A percentile compares a stretch with the other conserved stretches of the same genome.
These are phyloP conservation scores for Entosphenus tridentatus DNA, from an alignment of 2,113 vertebrate species.

Conservation along the genomic window DNA sequence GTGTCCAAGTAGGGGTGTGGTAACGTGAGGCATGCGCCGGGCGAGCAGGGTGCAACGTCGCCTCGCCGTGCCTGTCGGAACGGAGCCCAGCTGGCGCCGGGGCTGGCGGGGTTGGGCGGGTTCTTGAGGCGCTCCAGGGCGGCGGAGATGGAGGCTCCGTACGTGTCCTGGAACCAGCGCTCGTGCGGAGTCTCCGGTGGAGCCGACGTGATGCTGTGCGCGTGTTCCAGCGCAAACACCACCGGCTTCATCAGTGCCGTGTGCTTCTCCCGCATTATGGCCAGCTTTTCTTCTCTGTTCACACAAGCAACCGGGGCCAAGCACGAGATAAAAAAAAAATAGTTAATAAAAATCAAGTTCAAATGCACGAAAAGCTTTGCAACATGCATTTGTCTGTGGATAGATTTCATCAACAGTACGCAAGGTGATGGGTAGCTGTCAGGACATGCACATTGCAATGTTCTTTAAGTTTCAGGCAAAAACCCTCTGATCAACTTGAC, in stretches of 20 bases:
- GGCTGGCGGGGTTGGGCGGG: slow-evolving; percentile 72
- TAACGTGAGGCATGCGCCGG: background rate
- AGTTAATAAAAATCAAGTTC: no score
- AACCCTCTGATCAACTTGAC: no score
- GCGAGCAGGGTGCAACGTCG: no score
- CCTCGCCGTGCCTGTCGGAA: slow-evolving; percentile 59
- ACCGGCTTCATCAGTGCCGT: slow-evolving; percentile 89
- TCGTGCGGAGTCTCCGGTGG: slow-evolving; percentile 80
- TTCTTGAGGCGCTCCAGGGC: slow-evolving; percentile 65
- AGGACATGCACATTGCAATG: no score
- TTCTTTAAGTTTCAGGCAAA: no score
- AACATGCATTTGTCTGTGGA: no score
- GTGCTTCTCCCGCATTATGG: slow-evolving; percentile 95
- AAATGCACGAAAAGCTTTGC: no score
- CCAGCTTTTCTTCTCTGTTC: slow-evolving; percentile 73
- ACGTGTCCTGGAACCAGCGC: slow-evolving; percentile 89
- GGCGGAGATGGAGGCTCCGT: slow-evolving; percentile 53
- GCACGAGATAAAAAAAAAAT: no score
- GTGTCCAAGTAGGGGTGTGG: background rate
- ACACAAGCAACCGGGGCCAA: background rate
- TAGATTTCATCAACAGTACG: no score
- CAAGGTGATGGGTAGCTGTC: no score
- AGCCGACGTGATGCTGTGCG: slow-evolving; percentile 66
- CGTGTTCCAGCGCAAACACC: slow-evolving; percentile 83
- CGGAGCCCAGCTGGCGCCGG: slow-evolving; percentile 80